phyloP scores from a whole-genome alignment of 2,113 vertebrate species.

The Hippocampus comes region DNA sequence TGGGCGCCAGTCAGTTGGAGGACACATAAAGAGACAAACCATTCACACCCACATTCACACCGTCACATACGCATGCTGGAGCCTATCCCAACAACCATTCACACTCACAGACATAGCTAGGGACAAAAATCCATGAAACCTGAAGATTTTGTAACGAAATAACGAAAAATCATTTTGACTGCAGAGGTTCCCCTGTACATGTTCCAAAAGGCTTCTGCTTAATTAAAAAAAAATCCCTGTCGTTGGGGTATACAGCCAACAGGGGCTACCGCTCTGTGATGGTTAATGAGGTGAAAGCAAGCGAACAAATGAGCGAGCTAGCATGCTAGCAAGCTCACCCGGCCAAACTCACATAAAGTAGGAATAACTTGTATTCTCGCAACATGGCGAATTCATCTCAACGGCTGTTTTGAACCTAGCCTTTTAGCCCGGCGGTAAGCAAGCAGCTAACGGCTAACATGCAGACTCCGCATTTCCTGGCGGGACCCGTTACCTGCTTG shows the following conservation, averaged over 20 bases:
- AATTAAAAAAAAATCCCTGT: background rate
- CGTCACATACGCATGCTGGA: no score
- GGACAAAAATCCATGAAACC: no score
- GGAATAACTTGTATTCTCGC: slow-evolving; percentile 23
- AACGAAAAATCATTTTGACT: background rate
- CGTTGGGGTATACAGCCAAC: slow-evolving; percentile 11
- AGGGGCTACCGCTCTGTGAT: slow-evolving; percentile 9
- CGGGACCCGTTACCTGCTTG: slow-evolving; percentile 86
- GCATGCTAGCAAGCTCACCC: slow-evolving; percentile 12
- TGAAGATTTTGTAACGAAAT: no score
- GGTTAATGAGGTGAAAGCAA: slow-evolving; percentile 44
- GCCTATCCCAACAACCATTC: no score
- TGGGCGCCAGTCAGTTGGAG: no score
- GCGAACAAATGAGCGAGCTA: background rate
- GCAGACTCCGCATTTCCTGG: slow-evolving; percentile 40
- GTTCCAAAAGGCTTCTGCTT: background rate
- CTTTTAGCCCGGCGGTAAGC: background rate
- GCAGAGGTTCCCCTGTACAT: background rate
- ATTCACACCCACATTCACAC: no score
- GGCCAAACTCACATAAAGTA: background rate
- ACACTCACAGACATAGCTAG: no score
- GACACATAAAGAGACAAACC: no score
- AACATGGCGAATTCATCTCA: background rate
- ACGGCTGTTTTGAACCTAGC: background rate
- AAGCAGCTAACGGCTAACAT: slow-evolving; percentile 37